Base-by-base conservation (phyloP, 2,888 invertebrate species). In the Pyrocoelia pectoralis region DNA sequence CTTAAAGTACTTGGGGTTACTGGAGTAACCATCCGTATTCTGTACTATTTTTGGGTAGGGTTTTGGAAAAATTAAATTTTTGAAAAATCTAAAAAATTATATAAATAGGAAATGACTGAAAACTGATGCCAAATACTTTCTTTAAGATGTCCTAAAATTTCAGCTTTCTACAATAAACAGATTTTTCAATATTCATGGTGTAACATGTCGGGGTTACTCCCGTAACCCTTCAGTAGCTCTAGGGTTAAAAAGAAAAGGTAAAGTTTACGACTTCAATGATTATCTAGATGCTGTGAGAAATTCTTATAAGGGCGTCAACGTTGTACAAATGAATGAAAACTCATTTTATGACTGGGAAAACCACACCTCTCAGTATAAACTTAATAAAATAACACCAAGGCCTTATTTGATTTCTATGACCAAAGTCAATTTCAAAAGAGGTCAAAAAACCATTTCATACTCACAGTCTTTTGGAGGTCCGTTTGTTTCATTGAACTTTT, bases 261-360 rank as follows among this genome's bases (percentile, higher is more conserved):
- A 65, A 51, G 48, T 65, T 3, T 61, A 65, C 49, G 56, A 61
- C 43, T 62, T 65, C 38, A 17, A 54, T 28, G 53, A 63, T 54
- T 59, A 17, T 51, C 13, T 15, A 49, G 43, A 61, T n/a, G 18
- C 56, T 49, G 56, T 62, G 15, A 41, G 46, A 12, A 61, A 50
- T 49, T 19, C 50, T 48, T 15, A 10, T 10, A 46, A 48, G 18
- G n/a, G 15, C 10, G 56, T 48, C 9, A 54, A 57, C 10, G 33
- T 62, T 17, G 51, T 52, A 14, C 6, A 40, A 9, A n/a, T n/a
- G n/a, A 43, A 51, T 38, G 49, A 60, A 19, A 33, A 55, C 8
- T 24, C 24, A 9, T 65, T 65, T 54, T 61, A 29, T 41, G 17
- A 61, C 9, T 65, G 65, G 61, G 50, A 57, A 41, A 54, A 57